Conservation (phyloP, 2,888 invertebrate species). For the Neoascia interrupta region DNA sequence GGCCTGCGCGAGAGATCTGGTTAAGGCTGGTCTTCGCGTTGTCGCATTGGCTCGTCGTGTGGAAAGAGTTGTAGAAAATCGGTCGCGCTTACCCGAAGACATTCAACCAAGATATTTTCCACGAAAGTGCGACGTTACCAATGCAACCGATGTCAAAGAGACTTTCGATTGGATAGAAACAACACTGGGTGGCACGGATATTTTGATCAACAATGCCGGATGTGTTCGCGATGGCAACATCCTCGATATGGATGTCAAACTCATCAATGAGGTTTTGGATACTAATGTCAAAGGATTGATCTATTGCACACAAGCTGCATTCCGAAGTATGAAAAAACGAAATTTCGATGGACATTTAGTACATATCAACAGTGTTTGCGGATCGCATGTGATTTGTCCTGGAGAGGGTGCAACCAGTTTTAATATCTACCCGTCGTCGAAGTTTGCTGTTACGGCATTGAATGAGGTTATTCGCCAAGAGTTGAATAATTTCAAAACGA, state of each 20-base stretch:
- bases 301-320: conserved; percentile 80
- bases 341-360: conserved; percentile 75
- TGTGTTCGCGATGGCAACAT: conserved; percentile 75
- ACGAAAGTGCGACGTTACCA: conserved; percentile 79
- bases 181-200: conserved; percentile 62
- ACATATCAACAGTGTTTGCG: conserved; percentile 75
- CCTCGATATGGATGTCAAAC: conserved; percentile 72
- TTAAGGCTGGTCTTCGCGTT: conserved; percentile 81
- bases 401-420: conserved; percentile 72
- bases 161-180: conserved; percentile 81
- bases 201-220: conserved; percentile 80
- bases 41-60: conserved; percentile 80
- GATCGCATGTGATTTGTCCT: conserved; percentile 72
- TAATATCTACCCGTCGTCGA: conserved; percentile 76
- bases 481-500: conserved; percentile 73
- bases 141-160: conserved; percentile 81
- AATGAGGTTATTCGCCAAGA: conserved; percentile 76
- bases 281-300: conserved; percentile 80
- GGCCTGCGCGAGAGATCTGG: conserved; percentile 79
- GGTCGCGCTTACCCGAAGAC: conserved; percentile 71
- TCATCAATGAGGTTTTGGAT: conserved; percentile 77
- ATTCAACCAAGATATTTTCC: conserved; percentile 77
- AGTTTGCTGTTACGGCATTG: conserved; percentile 76
- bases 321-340: conserved; percentile 80
- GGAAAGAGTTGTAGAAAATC: conserved; percentile 65